Evolutionary conservation across 92 coral and sea anemone genomes (phyloP).

Genomic region (Umimayanthus chanpuru): DNA sequence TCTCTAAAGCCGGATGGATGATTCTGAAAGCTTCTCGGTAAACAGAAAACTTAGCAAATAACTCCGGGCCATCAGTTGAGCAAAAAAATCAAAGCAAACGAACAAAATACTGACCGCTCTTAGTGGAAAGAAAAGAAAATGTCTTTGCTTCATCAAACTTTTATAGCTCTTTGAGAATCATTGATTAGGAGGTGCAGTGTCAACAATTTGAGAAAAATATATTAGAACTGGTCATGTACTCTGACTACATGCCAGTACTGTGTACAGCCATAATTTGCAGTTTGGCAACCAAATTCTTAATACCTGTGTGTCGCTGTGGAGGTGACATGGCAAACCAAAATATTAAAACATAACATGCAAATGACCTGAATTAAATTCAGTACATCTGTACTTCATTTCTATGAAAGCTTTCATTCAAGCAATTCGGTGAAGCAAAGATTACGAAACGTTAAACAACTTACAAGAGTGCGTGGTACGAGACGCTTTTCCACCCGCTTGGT

Average conservation of each 20-base stretch:
- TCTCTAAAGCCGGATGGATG: conserved; percentile 17
- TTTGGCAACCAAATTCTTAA: background rate
- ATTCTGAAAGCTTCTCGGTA: background rate
- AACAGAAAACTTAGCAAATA: conserved; percentile 3
- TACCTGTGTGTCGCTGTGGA: background rate
- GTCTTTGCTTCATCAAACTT: conserved; percentile 36
- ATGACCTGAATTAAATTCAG: conserved; percentile 12
- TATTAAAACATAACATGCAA: background rate
- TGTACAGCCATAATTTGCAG: background rate
- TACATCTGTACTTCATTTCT: background rate
- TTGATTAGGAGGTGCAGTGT: background rate
- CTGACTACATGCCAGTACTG: background rate
- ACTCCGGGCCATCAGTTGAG: background rate
- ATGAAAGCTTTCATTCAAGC: background rate
- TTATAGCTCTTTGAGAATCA: conserved; percentile 5
- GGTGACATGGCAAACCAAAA: background rate
- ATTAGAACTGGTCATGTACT: background rate
- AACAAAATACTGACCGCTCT: background rate
- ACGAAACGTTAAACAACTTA: conserved; percentile 37
- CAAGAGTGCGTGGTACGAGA: conserved; percentile 67
- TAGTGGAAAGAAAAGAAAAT: background rate
- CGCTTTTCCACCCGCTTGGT: conserved; percentile 68
- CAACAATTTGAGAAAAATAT: background rate
- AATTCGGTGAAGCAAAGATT: background rate
- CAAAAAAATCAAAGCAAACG: background rate